Conservation (phyloP, 92 coral and sea anemone species). For the Hydrozoanthus gracilis region DNA sequence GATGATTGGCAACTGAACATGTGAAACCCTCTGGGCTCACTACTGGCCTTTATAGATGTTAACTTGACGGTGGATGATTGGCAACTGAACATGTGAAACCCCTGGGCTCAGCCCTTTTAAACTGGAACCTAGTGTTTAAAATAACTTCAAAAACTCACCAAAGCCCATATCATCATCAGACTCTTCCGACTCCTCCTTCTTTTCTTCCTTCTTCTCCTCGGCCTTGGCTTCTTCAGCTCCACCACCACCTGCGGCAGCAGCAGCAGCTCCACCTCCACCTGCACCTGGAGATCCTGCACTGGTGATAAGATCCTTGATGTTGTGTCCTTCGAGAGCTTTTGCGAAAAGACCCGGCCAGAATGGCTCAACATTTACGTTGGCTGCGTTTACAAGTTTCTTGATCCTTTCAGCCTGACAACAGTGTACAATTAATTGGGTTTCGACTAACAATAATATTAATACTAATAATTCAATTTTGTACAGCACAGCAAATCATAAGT, state of each 20-base stretch:
- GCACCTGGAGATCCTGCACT: constrained; percentile 96
- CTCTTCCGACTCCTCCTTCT: constrained; percentile 74
- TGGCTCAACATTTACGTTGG: constrained; percentile 90
- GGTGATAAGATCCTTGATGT: constrained; percentile 82
- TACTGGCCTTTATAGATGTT: too few relatives aligned
- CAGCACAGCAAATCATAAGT: background rate
- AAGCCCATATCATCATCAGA: constrained; percentile 99
- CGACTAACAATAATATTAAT: background rate
- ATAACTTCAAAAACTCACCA: constrained; percentile 63
- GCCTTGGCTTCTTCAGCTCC: constrained; percentile 52
- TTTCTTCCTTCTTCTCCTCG: constrained; percentile 80
- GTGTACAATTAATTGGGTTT: background rate
- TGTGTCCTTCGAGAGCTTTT: constrained; percentile 95
- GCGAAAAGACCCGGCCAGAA: constrained; percentile 99
- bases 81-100: background rate
- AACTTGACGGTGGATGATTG: background rate
- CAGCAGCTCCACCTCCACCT: constrained; percentile 79
- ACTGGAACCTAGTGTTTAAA: background rate
- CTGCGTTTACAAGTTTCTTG: constrained; percentile 87
- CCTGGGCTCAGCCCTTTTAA: background rate
- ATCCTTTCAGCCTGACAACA: constrained; percentile 88
- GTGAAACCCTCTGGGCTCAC: background rate
- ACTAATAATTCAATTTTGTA: background rate
- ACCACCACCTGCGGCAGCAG: constrained; percentile 60
- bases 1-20: background rate